Evolutionary conservation across 2,113 vertebrate genomes (phyloP), one percentile per base, ranked within the genome.

Genomic region (Egretta garzetta): DNA sequence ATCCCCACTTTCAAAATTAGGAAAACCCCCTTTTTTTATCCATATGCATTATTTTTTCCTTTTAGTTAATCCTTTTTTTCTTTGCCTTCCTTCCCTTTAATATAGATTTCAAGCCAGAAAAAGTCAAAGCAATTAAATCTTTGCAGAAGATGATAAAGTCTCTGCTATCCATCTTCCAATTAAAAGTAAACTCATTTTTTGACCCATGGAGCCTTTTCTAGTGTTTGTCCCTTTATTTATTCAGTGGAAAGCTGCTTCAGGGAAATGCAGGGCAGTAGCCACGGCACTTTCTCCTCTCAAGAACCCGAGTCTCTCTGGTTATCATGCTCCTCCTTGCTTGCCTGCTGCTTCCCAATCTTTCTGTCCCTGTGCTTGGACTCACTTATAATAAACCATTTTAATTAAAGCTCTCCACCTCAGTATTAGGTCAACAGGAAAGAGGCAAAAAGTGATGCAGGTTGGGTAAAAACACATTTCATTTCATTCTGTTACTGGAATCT

Each of bases 111-210:
- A 96, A 91, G 21, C 23, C 55, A 74, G 55, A 55, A 87, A 75
- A 88, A 24, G 2, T 66, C 39, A 28, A 71, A 81, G 14, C 45
- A 93, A 87, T 87, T 93, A 88, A 59, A 72, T 85, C 37, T 87
- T 50, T 82, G 28, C 26, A 66, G 33, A 90, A 64, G 35, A 85
- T 56, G 7, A 89, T 79, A 59, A 89, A 76, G 37, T n/a, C 52
- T 88, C 55, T 55, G 27, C 23, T 85, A 33, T 59, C 32, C 23
- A n/a, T 64, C 32, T 80, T 92, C 73, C 33, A 92, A 21, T 85
- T 96, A 90, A 86, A 58, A 68, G 43, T 81, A 91, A 94, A 90
- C 37, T 84, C 37, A 11, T 43, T 43, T 93, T 96, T 87, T 90
- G 81, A 66, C 59, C 49, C 66, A 22, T 8, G 14, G 14, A 63